Conservation (phyloP, 2,797 vertebrate species). For the Tenualosa ilisha region DNA sequence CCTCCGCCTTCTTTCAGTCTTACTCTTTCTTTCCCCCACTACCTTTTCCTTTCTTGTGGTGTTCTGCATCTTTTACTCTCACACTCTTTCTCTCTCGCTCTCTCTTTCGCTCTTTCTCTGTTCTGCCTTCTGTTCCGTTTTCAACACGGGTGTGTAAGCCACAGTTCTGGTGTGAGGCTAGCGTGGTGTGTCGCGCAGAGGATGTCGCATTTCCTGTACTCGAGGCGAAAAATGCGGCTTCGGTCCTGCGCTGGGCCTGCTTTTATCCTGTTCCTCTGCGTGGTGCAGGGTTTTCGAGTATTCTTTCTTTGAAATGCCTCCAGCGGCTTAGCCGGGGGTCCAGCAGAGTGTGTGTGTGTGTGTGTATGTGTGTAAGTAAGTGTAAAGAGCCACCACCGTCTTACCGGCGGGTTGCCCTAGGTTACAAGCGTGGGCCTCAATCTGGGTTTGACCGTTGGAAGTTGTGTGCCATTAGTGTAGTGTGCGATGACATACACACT, state of each 20-base stretch:
- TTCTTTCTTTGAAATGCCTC: not conserved
- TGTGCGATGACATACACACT: not conserved
- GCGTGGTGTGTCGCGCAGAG: not conserved
- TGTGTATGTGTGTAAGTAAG: not conserved
- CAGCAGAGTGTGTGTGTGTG: not conserved
- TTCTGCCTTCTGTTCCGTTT: not conserved
- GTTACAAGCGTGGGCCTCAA: not conserved
- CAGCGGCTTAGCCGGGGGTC: not conserved
- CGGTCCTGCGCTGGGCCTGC: not conserved
- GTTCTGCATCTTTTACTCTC: not conserved
- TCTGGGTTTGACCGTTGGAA: not conserved
- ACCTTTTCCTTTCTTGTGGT: conserved; percentile 22
- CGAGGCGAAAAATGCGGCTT: not conserved
- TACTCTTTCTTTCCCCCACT: not conserved
- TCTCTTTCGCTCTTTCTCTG: not conserved
- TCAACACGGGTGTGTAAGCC: not conserved
- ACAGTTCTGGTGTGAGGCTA: not conserved
- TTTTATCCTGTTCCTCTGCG: not conserved
- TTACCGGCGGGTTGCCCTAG: not conserved
- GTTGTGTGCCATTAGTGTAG: not conserved
- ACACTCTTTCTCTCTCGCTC: not conserved
- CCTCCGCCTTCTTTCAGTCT: conserved; percentile 1
- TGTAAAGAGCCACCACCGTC: not conserved
- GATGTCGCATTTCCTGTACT: conserved; percentile 18
- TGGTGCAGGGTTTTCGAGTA: not conserved